phyloP scores from a whole-genome alignment of 2,888 invertebrate species.

The Hylaea fasciaria region DNA sequence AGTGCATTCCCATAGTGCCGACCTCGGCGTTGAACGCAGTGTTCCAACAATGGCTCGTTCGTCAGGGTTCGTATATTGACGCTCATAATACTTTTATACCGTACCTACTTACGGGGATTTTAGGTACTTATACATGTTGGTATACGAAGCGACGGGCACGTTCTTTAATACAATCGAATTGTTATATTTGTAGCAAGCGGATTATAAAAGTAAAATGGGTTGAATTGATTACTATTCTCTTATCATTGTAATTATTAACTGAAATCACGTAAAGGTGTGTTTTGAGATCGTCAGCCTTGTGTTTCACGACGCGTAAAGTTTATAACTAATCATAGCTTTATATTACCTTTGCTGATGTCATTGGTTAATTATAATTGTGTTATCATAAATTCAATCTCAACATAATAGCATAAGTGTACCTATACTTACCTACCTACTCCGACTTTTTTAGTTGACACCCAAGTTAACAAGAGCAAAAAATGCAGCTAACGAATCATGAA shows the following conservation, averaged over 20 bases:
- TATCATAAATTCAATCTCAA: conserved; percentile 17
- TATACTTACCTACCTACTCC: too few relatives aligned
- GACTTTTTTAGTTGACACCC: conserved; percentile 23
- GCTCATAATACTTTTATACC: conserved; percentile 45
- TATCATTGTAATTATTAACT: too few relatives aligned
- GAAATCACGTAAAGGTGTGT: too few relatives aligned
- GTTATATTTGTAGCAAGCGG: conserved; percentile 29
- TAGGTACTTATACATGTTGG: conserved; percentile 39
- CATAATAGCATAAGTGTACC: conserved; percentile 1
- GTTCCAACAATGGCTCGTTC: conserved; percentile 75
- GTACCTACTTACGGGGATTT: conserved; percentile 45
- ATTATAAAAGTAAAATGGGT: conserved; percentile 30
- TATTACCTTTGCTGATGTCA: too few relatives aligned
- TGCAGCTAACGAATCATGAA: neutral
- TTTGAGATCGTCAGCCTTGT: too few relatives aligned
- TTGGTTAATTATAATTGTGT: conserved; percentile 4
- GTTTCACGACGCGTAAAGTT: too few relatives aligned
- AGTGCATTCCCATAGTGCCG: conserved; percentile 69
- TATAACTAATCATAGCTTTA: too few relatives aligned
- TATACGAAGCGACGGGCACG: conserved; percentile 34
- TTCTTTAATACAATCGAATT: conserved; percentile 33
- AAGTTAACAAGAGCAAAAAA: conserved; percentile 38
- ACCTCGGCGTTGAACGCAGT: conserved; percentile 50
- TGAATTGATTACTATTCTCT: neutral
- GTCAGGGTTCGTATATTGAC: conserved; percentile 74